These are phyloP conservation scores for Caenorhabditis doughertyi DNA, from an alignment of 2,888 invertebrate genomes.

Conservation along the genomic window DNA sequence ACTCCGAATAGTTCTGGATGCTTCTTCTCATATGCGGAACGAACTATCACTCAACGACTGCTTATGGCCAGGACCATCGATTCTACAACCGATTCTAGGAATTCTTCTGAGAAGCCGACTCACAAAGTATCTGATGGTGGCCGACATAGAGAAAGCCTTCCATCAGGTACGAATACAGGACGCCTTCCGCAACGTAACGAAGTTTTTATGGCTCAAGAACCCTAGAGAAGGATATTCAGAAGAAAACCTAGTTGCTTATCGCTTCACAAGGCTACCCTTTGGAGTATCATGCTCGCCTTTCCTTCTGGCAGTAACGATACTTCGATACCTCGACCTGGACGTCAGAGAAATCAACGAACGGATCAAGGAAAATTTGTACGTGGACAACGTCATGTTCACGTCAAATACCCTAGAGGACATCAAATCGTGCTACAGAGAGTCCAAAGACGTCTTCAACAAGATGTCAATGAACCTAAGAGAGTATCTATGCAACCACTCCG, in stretches of 20 bases:
- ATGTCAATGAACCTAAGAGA: slow-evolving; percentile 40
- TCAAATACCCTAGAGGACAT: not conserved
- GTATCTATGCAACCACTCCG: not conserved
- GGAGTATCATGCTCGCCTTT: slow-evolving; percentile 66
- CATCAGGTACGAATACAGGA: slow-evolving; percentile 62
- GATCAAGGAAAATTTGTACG: slow-evolving; percentile 22
- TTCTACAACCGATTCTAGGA: slow-evolving; percentile 42
- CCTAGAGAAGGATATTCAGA: not conserved
- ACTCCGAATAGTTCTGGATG: slow-evolving; percentile 67
- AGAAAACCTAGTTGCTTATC: slow-evolving; percentile 61
- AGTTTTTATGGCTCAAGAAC: slow-evolving; percentile 70
- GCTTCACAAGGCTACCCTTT: slow-evolving; percentile 70
- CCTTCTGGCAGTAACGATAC: slow-evolving; percentile 62
- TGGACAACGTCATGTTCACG: slow-evolving; percentile 25
- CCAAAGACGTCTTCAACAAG: slow-evolving; percentile 2
- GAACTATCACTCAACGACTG: slow-evolving; percentile 63
- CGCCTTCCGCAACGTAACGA: slow-evolving; percentile 53
- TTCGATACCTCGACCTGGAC: not conserved
- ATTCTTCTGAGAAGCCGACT: slow-evolving; percentile 57
- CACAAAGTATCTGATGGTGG: slow-evolving; percentile 25
- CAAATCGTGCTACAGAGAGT: not conserved
- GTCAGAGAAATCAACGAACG: not conserved
- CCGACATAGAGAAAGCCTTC: slow-evolving; percentile 75
- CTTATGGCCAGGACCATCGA: slow-evolving; percentile 50
- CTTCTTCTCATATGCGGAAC: slow-evolving; percentile 13